Evolutionary conservation across 1,140 invertebrate species (phyloP).

Genomic region (Vollenhovia emeryi): DNA sequence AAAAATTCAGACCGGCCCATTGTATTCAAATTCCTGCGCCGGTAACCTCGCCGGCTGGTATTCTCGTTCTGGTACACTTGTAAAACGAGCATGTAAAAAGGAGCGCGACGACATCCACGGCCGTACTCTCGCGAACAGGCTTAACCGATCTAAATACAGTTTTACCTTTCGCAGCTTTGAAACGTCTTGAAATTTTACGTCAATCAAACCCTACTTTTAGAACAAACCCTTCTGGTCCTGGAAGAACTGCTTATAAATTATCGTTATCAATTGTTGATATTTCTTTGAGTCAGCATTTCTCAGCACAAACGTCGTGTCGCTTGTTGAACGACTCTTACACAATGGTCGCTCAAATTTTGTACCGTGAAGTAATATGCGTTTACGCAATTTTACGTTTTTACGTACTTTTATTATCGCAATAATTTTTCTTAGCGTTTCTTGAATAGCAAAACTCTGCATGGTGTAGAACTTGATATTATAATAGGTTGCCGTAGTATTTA

Average conservation of each 20-base stretch:
- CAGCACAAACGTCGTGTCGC: not conserved
- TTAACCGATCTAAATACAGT: conserved; percentile 21
- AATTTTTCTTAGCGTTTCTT: not conserved
- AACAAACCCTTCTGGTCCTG: not conserved
- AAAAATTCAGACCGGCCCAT: conserved; percentile 84
- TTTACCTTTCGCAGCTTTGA: not conserved
- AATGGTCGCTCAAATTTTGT: not conserved
- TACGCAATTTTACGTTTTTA: not conserved
- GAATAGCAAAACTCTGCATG: not conserved
- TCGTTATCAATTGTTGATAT: not conserved
- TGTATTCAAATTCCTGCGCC: conserved; percentile 82
- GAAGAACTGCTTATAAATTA: not conserved
- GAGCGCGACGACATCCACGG: conserved; percentile 42
- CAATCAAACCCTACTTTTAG: not conserved
- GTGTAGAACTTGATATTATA: not conserved
- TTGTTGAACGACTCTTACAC: not conserved
- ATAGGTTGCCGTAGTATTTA: not conserved
- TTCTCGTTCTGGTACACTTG: conserved; percentile 77
- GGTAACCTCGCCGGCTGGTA: conserved; percentile 34
- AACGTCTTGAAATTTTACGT: not conserved
- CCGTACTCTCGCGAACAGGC: conserved; percentile 21
- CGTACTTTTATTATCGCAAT: not conserved
- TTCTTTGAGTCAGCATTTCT: not conserved
- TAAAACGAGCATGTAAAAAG: conserved; percentile 75
- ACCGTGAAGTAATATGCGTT: not conserved